phyloP scores from a whole-genome alignment of 1,140 invertebrate species.

The Eueides isabella region DNA sequence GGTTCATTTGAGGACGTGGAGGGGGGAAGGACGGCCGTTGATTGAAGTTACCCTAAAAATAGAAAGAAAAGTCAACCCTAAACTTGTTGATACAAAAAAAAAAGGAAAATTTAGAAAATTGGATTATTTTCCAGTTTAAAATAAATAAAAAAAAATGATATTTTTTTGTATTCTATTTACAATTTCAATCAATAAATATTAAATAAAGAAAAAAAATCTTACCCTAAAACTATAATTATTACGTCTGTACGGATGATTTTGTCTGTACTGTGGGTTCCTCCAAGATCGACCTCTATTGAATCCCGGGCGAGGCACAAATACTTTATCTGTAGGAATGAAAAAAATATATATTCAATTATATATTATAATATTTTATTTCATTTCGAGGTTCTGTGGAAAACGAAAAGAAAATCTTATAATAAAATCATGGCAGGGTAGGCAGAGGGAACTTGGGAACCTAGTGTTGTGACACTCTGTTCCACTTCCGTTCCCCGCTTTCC shows the following conservation, averaged over 20 bases:
- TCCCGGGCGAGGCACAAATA: conserved; percentile 56
- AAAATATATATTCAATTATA: background rate
- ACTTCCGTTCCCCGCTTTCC: too few relatives aligned
- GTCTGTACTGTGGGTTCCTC: conserved; percentile 51
- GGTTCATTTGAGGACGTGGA: conserved; percentile 34
- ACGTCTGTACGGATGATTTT: conserved; percentile 55
- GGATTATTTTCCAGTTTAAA: too few relatives aligned
- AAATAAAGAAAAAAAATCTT: conserved; percentile 25
- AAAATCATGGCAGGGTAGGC: too few relatives aligned
- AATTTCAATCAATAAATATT: too few relatives aligned
- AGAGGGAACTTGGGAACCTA: too few relatives aligned
- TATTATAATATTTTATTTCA: too few relatives aligned
- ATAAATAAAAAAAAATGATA: too few relatives aligned
- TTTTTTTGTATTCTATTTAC: too few relatives aligned
- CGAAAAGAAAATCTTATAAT: too few relatives aligned
- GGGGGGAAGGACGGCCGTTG: conserved; percentile 58
- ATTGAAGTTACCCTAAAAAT: conserved; percentile 62
- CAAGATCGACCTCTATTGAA: conserved; percentile 53
- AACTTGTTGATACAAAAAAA: background rate
- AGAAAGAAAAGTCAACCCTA: conserved; percentile 18
- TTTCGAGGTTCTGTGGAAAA: too few relatives aligned
- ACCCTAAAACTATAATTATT: conserved; percentile 53
- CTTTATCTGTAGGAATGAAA: conserved; percentile 60
- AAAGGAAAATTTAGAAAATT: too few relatives aligned
- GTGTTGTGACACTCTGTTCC: too few relatives aligned